phyloP scores from a whole-genome alignment of 2,113 vertebrate genomes.

The Cavia porcellus region DNA sequence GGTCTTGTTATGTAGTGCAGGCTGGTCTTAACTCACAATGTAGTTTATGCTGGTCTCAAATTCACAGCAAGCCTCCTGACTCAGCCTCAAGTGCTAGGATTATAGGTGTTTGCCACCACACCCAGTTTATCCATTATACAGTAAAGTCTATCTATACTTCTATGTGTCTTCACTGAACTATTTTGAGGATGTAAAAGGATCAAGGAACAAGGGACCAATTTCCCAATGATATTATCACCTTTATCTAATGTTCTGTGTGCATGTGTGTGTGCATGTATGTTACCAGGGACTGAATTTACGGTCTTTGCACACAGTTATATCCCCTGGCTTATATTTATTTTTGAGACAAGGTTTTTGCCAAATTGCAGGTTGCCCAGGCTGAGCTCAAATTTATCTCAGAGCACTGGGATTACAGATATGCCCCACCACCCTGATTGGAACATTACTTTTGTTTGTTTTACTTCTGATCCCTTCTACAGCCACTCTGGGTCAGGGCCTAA shows the following conservation, averaged over 20 bases:
- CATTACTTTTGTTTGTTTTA: neutral
- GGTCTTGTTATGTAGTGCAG: neutral
- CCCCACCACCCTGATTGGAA: neutral
- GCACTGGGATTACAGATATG: neutral
- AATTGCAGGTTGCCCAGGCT: neutral
- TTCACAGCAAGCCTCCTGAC: neutral
- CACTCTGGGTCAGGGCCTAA: neutral
- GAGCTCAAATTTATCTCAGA: neutral
- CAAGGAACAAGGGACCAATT: neutral
- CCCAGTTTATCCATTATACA: neutral
- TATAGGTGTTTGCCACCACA: neutral
- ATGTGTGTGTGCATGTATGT: neutral
- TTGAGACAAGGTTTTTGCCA: neutral
- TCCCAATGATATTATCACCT: neutral
- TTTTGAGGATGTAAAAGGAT: neutral
- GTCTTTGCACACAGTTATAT: neutral
- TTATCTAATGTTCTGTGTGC: neutral
- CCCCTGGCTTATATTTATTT: neutral
- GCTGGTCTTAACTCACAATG: neutral
- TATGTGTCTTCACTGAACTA: neutral
- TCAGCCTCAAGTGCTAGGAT: neutral
- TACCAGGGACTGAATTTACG: neutral
- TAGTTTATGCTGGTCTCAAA: neutral
- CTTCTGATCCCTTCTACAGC: constrained; percentile 46
- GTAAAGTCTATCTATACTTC: neutral